Evolutionary conservation across 2,888 invertebrate species (phyloP).

Genomic region (Lepeophtheirus nordmannii): DNA sequence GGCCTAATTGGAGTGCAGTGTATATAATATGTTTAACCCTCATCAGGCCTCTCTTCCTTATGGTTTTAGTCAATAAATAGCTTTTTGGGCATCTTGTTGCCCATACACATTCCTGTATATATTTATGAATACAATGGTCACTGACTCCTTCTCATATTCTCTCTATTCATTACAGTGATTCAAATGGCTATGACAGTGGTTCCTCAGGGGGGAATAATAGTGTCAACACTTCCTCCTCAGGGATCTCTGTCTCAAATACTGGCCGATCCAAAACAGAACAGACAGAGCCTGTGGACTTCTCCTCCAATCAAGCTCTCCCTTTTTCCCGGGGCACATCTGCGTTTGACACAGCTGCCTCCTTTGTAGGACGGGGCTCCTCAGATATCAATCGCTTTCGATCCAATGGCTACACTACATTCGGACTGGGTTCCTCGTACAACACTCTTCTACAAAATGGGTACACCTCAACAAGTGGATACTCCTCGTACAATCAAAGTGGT

Average conservation of each 20-base stretch:
- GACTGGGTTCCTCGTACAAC: conserved; percentile 18
- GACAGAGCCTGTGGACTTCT: conserved; percentile 34
- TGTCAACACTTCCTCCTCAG: background rate
- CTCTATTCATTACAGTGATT: background rate
- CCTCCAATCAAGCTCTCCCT: conserved; percentile 22
- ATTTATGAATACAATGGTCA: too few relatives aligned
- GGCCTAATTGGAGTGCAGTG: too few relatives aligned
- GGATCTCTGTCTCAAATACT: background rate
- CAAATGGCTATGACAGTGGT: background rate
- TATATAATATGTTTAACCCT: too few relatives aligned
- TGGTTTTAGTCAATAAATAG: too few relatives aligned
- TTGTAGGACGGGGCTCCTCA: background rate
- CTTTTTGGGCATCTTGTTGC: too few relatives aligned
- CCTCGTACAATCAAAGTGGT: conserved; percentile 12
- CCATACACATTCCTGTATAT: too few relatives aligned
- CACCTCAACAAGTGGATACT: conserved; percentile 13
- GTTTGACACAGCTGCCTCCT: background rate
- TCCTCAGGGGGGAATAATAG: background rate
- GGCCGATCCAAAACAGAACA: conserved; percentile 29
- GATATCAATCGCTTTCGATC: conserved; percentile 13
- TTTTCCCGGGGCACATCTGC: conserved; percentile 3
- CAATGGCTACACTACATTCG: conserved; percentile 4
- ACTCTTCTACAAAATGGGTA: conserved; percentile 18
- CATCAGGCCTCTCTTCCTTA: too few relatives aligned
- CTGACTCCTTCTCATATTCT: too few relatives aligned